Evolutionary conservation across 2,797 vertebrate genomes (phyloP), one percentile per base, ranked within the genome.

Genomic region (Rhynchonycteris naso): DNA sequence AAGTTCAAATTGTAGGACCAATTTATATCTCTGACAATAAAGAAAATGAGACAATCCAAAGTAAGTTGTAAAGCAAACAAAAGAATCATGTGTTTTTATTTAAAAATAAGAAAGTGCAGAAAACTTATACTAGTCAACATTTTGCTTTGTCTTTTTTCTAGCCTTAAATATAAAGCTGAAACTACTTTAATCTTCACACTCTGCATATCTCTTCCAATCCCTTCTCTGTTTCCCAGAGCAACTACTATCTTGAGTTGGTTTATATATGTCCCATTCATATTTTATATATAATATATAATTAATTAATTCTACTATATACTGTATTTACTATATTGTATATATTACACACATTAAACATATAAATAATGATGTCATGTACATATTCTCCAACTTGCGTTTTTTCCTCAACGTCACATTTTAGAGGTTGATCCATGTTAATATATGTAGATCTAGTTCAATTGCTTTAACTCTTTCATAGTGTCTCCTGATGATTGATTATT

Each of bases 81-180:
- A 91, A 61, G 7, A 72, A 38, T 75, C 21, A 35, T 3, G 1
- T 74, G n/a, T 52, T 92, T 90, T 88, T 43, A 82, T n/a, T 71
- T 93, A 28, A 72, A 88, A 83, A 22, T 63, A n/a, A 19, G 50
- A 72, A 72, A 38, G 8, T 30, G 54, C 43, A 75, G n/a, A 4
- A 26, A 92, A 68, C 18, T 85, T 35, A 28, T 71, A 26, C 66
- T 15, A 58, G 74, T 50, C 9, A 21, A 61, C 30, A 72, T 92
- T 95, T 93, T 58, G 35, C 16, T 63, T 84, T 88, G 26, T 79
- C 43, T 54, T 89, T 86, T 56, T 50, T 61, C 69, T 66, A 89
- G 74, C 1, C n/a, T 83, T 47, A 65, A 65, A 84, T 35, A 26
- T 71, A 65, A 71, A 89, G 52, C n/a, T n/a, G 38, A 38, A 43